phyloP scores from a whole-genome alignment of 2,888 invertebrate genomes.

The Nomada lathburiana region DNA sequence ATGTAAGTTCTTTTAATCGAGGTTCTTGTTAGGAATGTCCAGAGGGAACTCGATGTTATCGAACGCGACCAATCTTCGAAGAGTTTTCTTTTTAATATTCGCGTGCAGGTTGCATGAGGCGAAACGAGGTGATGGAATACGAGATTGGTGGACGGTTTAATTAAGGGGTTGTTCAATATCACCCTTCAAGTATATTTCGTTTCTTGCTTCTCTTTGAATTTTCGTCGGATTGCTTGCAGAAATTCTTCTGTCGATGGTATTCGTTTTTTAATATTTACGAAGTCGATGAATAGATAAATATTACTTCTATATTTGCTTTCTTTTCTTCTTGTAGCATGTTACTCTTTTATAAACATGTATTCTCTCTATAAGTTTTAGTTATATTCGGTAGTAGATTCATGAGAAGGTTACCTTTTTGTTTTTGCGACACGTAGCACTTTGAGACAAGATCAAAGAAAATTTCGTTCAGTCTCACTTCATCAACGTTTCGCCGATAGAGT shows the following conservation, averaged over 20 bases:
- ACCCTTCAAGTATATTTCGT: background rate
- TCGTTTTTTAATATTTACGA: background rate
- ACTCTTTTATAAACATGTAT: background rate
- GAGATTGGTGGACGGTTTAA: constrained; percentile 26
- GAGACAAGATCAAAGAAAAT: constrained; percentile 63
- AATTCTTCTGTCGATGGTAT: background rate
- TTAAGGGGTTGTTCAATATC: constrained; percentile 10
- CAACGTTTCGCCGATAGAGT: constrained; percentile 43
- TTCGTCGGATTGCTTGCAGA: background rate
- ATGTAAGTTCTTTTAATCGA: constrained; percentile 1
- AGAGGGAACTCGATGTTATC: constrained; percentile 34
- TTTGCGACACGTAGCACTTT: constrained; percentile 32
- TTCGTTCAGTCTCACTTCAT: constrained; percentile 57
- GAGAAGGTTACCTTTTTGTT: constrained; percentile 25
- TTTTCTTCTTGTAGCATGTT: background rate
- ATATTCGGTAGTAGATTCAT: constrained; percentile 4
- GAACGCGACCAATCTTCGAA: constrained; percentile 25
- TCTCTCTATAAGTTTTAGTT: background rate
- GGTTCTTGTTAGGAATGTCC: background rate
- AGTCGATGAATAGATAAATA: too few species aligned
- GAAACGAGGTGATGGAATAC: background rate
- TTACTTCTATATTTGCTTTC: too few species aligned
- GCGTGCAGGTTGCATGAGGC: background rate
- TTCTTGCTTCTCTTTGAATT: background rate
- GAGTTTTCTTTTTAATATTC: background rate